phyloP scores from a whole-genome alignment of 2,888 invertebrate genomes.

The Linyphia triangularis region DNA sequence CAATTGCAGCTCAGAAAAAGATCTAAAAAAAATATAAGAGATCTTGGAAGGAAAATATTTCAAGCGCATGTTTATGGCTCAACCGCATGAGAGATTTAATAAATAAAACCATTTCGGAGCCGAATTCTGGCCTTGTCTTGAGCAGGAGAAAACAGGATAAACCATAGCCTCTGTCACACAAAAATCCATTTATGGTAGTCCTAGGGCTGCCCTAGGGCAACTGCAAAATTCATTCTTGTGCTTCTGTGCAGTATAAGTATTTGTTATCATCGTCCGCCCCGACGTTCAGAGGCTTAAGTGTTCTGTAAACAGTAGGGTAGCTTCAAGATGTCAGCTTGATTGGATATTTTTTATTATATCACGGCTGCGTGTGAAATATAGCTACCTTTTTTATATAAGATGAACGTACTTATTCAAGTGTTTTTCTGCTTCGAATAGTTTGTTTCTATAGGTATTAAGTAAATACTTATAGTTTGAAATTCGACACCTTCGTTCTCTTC shows the following conservation, averaged over 20 bases:
- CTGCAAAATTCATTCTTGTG: conserved; percentile 50
- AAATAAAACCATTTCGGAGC: conserved; percentile 10
- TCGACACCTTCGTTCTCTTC: neutral
- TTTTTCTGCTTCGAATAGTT: neutral
- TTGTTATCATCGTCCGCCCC: conserved; percentile 5
- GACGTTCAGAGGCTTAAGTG: conserved; percentile 24
- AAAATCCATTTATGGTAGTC: conserved; percentile 26
- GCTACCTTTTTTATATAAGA: neutral
- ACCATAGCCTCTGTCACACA: neutral
- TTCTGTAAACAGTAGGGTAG: conserved; percentile 33
- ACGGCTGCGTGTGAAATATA: neutral
- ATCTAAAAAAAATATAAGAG: neutral
- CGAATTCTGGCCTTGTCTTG: neutral
- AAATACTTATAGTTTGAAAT: conserved; percentile 36
- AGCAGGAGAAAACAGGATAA: neutral
- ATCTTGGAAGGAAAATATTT: neutral
- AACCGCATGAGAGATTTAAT: conserved; percentile 24
- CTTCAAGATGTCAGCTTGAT: conserved; percentile 39
- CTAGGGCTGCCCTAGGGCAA: neutral
- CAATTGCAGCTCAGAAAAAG: neutral
- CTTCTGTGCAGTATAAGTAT: neutral
- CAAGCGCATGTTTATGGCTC: neutral
- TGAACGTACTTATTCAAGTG: neutral
- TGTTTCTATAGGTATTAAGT: conserved; percentile 16
- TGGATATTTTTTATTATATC: conserved; percentile 55